Conservation (phyloP, 2,797 vertebrate species). For the Borostomias antarcticus region DNA sequence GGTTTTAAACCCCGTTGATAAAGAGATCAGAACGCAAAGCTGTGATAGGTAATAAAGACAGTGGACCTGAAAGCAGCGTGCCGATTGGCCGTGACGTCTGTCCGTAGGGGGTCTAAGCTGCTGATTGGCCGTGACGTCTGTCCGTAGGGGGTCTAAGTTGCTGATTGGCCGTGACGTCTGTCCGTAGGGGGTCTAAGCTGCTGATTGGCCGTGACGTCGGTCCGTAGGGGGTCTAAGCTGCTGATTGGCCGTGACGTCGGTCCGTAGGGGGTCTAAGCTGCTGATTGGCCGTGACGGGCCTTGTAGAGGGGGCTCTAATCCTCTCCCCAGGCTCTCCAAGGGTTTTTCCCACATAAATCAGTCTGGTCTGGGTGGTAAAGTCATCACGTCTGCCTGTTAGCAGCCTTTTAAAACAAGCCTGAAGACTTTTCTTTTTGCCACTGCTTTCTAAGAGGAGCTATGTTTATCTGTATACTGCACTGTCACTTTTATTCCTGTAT, state of each 20-base stretch:
- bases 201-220: conserved; percentile 70
- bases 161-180: conserved; percentile 70
- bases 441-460: too few relatives aligned
- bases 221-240: conserved; percentile 65
- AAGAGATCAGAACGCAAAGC: conserved; percentile 47
- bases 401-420: conserved; percentile 59
- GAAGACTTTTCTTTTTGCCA: too few relatives aligned
- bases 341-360: conserved; percentile 85
- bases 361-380: conserved; percentile 80
- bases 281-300: conserved; percentile 76
- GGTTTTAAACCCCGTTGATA: conserved; percentile 37
- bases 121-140: conserved; percentile 76
- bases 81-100: conserved; percentile 69
- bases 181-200: conserved; percentile 65
- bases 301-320: conserved; percentile 74
- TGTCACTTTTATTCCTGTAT: too few relatives aligned
- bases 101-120: conserved; percentile 66
- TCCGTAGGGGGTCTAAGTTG: conserved; percentile 65
- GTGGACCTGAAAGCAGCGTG: conserved; percentile 34
- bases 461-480: too few relatives aligned
- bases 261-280: conserved; percentile 66
- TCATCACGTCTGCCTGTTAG: conserved; percentile 78
- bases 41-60: conserved; percentile 39
- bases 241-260: conserved; percentile 70
- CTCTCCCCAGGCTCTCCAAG: conserved; percentile 71